Base-by-base conservation (phyloP, 1,140 invertebrate genomes). In the Drosophila repletoides region DNA sequence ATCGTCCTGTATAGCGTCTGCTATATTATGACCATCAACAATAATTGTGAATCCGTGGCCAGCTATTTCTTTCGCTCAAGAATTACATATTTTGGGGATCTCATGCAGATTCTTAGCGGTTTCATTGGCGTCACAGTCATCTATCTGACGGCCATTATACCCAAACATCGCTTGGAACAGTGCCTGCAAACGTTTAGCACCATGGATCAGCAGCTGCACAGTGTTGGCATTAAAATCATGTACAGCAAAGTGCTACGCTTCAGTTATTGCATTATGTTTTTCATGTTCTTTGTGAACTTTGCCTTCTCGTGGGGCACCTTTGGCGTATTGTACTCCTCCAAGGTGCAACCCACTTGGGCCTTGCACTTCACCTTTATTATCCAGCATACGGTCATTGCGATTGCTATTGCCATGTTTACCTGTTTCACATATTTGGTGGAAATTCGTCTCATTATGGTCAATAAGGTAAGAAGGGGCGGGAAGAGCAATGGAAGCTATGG, bases 61-160 rank as follows among this genome's bases (percentile, higher is more conserved):
- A 83, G 88, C 9, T 89, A 89, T 9, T 89, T 89, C 38, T 89
- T 89, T 61, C 76, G 80, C 3, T 83, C 88, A 0, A 53, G 64
- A 1, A 81, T 89, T 9, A 88, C 88, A 1, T 80, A 76, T 5
- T 83, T 90, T 29, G 89, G 88, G 3, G 89, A 90, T 26, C 65
- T 84, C 41, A 69, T 90, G 74, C 89, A 90, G 59, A 76, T 90
- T 21, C 52, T 89, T 0, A 90, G 76, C 34, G 88, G 88, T 1
- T 72, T 89, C 5, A 87, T 90, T 40, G 89, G 89, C 5, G 76
- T 90, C 14, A 83, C 76, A n/a, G 76, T 90, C 15, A 90, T 90
- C 28, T 90, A 88, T 55, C 31, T 89, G 26, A 72, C 83, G 0
- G 72, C 87, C 15, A 80, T 89, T 0, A 61, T 89, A 14, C 86